A percentile compares a stretch with the other conserved stretches of the same genome.
Conservation (phyloP, 2,888 invertebrate species). For the Podabrus alpinus region DNA sequence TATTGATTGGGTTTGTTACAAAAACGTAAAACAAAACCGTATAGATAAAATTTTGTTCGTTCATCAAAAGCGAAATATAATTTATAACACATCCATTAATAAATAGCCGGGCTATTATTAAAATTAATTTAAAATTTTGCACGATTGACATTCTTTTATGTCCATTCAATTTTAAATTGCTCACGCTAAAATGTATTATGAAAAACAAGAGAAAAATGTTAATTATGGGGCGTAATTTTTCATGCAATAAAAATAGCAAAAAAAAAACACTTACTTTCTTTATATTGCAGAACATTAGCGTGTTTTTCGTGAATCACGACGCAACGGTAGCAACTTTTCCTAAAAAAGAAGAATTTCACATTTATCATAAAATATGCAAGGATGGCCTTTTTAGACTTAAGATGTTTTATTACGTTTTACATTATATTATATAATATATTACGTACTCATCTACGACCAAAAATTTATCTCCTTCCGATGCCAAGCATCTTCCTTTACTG, state of each 20-base stretch:
- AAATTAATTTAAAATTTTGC: background rate
- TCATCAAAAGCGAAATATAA: background rate
- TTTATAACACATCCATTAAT: background rate
- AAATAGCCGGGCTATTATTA: background rate
- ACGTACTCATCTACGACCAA: constrained; percentile 89
- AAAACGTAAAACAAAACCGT: background rate
- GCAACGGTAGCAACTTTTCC: constrained; percentile 91
- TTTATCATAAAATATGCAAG: constrained; percentile 19
- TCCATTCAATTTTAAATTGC: background rate
- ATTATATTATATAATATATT: constrained; percentile 30
- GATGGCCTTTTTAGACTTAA: constrained; percentile 7
- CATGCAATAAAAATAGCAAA: background rate
- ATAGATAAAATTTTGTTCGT: background rate
- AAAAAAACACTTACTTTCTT: constrained; percentile 84
- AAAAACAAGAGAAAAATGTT: background rate
- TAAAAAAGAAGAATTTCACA: constrained; percentile 58
- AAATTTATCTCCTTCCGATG: constrained; percentile 86
- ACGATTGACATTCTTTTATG: background rate
- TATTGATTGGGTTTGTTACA: background rate
- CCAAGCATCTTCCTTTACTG: constrained; percentile 83
- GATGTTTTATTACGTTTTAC: constrained; percentile 13
- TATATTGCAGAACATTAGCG: constrained; percentile 92
- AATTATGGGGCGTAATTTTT: background rate
- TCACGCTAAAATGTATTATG: background rate
- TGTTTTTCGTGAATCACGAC: constrained; percentile 95